These are phyloP conservation scores for Diaprepes abbreviatus DNA, from an alignment of 2,888 invertebrate species.

Conservation along the genomic window DNA sequence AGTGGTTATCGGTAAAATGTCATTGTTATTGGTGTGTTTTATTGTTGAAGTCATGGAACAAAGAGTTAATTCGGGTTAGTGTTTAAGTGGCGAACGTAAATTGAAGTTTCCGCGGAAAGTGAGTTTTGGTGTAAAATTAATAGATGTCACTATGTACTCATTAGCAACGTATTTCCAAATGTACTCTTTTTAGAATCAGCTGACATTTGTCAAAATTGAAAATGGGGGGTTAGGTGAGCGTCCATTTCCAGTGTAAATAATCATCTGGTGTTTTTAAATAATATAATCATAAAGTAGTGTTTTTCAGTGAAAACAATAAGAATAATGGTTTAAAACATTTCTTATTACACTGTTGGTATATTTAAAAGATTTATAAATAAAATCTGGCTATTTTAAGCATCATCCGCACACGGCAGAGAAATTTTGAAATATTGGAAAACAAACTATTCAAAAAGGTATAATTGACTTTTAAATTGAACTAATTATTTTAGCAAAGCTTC, in stretches of 20 bases:
- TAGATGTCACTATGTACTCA: too few relatives aligned
- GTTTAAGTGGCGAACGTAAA: too few relatives aligned
- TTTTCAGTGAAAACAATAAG: not conserved
- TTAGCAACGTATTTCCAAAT: too few relatives aligned
- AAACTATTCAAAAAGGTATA: not conserved
- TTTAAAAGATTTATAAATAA: not conserved
- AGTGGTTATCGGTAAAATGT: too few relatives aligned
- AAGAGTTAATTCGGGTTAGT: too few relatives aligned
- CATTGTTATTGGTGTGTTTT: too few relatives aligned
- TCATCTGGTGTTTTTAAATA: not conserved
- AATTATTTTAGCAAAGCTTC: not conserved
- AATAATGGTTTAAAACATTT: not conserved
- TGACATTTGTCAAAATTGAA: conserved; percentile 22
- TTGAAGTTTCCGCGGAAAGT: too few relatives aligned
- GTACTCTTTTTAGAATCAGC: conserved; percentile 7
- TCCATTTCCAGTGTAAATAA: conserved; percentile 31
- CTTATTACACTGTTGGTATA: not conserved
- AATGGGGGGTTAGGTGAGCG: conserved; percentile 29
- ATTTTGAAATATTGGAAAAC: too few relatives aligned
- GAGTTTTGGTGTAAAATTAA: too few relatives aligned
- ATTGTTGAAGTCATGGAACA: too few relatives aligned
- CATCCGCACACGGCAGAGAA: not conserved
- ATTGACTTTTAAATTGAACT: not conserved
- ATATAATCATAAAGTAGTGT: not conserved
- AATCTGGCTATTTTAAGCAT: not conserved